Evolutionary conservation across 2,888 invertebrate genomes (phyloP).

Genomic region (Drosophila conformis): DNA sequence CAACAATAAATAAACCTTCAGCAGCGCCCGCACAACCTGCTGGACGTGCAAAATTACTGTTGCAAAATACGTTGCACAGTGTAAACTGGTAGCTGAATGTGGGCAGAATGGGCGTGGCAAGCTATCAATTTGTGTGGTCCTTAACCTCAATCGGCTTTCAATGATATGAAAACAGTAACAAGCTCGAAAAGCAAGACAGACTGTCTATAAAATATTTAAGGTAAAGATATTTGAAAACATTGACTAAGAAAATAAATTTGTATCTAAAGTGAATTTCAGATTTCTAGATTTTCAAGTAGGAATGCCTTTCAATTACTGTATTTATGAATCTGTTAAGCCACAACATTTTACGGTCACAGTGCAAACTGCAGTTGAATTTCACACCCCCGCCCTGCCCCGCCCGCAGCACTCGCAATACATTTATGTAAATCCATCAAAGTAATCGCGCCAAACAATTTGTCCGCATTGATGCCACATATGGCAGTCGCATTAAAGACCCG

Average conservation of each 20-base stretch:
- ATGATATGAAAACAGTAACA: background rate
- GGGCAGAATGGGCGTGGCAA: constrained; percentile 32
- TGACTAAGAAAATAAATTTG: background rate
- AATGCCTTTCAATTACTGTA: background rate
- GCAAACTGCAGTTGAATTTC: background rate
- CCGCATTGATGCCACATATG: constrained; percentile 45
- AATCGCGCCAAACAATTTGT: constrained; percentile 50
- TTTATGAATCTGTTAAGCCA: constrained; percentile 10
- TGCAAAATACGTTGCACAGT: constrained; percentile 11
- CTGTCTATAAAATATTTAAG: background rate
- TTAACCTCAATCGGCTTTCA: constrained; percentile 12
- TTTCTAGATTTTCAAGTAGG: background rate
- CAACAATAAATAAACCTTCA: constrained; percentile 25
- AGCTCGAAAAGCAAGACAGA: background rate
- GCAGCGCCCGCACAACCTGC: background rate
- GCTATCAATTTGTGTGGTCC: constrained; percentile 19
- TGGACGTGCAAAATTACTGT: constrained; percentile 27
- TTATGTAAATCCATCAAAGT: constrained; percentile 40
- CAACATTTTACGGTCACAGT: constrained; percentile 2
- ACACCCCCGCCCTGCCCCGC: background rate
- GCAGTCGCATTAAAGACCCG: constrained; percentile 42
- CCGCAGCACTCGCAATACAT: background rate
- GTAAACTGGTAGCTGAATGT: constrained; percentile 33
- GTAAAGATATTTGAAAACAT: background rate
- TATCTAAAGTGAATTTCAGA: background rate